These are phyloP conservation scores for Drosophila ohnishii DNA, from an alignment of 1,140 invertebrate species.

Conservation along the genomic window DNA sequence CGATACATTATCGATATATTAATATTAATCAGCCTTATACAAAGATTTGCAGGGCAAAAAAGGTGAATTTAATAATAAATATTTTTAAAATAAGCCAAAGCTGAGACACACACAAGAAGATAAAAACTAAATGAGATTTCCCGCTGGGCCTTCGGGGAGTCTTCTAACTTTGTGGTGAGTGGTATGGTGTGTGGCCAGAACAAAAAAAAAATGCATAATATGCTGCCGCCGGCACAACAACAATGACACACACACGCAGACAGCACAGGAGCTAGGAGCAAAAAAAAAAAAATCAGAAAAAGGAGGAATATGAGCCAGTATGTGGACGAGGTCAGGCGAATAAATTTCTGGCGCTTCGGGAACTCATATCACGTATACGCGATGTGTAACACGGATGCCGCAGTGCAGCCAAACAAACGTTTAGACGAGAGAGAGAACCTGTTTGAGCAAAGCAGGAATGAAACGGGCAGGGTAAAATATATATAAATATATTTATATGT, in stretches of 20 bases:
- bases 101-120: conserved; percentile 2
- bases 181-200: conserved; percentile 1
- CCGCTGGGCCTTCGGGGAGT: conserved; percentile 6
- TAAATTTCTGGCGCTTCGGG: conserved; percentile 47
- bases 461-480: background rate
- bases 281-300: too few species aligned
- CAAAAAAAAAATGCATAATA: conserved; percentile 24
- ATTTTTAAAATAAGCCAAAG: conserved; percentile 8
- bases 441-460: background rate
- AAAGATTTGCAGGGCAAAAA: background rate
- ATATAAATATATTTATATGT: background rate
- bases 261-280: conserved; percentile 4
- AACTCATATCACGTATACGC: conserved; percentile 57
- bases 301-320: background rate
- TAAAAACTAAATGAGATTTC: conserved; percentile 53
- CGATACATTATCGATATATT: background rate
- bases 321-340: conserved; percentile 32
- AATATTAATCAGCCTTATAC: background rate
- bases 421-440: conserved; percentile 23
- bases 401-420: conserved; percentile 59
- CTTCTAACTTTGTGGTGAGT: conserved; percentile 38
- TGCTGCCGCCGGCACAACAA: conserved; percentile 16
- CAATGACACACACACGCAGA: conserved; percentile 11
- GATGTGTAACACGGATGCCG: conserved; percentile 47
- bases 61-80: background rate